Evolutionary conservation across 1,140 invertebrate species (phyloP), one percentile per base, ranked within the genome.

Genomic region (Drosophila baimaii): DNA sequence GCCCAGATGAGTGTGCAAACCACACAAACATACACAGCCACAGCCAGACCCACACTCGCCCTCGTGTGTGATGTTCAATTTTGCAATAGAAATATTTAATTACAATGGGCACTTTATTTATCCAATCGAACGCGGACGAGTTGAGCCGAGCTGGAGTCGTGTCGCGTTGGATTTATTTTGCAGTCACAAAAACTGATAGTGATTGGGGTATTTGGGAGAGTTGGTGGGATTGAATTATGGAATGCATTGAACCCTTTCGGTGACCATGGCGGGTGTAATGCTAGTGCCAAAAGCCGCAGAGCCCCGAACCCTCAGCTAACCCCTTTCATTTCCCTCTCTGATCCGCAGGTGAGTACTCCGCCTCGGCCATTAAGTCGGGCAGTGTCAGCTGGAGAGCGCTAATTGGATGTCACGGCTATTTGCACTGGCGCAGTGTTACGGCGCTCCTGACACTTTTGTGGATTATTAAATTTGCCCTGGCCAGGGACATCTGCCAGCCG

Each of bases 331-430:
- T 49, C 43, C 10, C 35, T 71, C 69, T 58, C 33, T 58, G 52
- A 72, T 78, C 73, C 47, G 37, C 81, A 92, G 92, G 92, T 73
- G 92, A 92, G 77, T 92, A 92, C 62, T 92, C 92, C 8, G 92
- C 92, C 39, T 91, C 90, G 55, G 90, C 90, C 58, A 91, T 91
- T 78, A 91, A 90, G 77, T 91, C 90, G 23, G 84, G 70, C 55
- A 81, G 88, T 62, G 65, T 81, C 76, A 88, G 84, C 69, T 83
- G 84, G 85, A 84, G 76, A 56, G 55, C 74, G 66, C 73, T 89
- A 89, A 89, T 89, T 89, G 84, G 84, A 65, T 85, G 81, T 81
- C 80, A 76, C 41, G 85, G 84, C 77, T 80, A 75, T 85, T 86
- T 76, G 72, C 85, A 78, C 31, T 90, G 85, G 86, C 71, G 63